Base-by-base conservation (phyloP, 2,888 invertebrate species). In the Proisotoma minuta region DNA sequence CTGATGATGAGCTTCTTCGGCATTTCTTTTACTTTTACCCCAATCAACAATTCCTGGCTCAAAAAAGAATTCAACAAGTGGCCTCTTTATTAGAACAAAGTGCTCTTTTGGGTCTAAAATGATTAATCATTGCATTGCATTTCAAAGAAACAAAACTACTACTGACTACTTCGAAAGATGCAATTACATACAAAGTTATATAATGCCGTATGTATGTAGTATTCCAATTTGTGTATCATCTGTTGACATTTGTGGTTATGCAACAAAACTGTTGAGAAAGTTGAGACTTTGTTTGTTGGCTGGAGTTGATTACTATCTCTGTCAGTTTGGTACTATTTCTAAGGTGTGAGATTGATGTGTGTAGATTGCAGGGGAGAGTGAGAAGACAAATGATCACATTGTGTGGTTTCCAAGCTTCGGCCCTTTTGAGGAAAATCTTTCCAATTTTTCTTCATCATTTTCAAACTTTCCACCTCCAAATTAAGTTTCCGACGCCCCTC, bases 321-420 rank as follows among this genome's bases (percentile, higher is more conserved):
- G 49, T 53, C 34, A 43, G 27, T 29, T 53, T 29, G 20, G n/a
- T 18, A 27, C 28, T 12, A 53, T 8, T n/a, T n/a, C n/a, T 29
- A 28, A 62, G 59, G 60, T 67, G 64, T 67, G 62, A 67, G 67
- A 67, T 67, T 67, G 62, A 67, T 67, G 67, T 62, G 59, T 59
- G 28, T 43, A 59, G 63, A 67, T 67, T 67, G 67, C 57, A 63
- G 63, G 57, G 56, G 62, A 59, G 49, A 47, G 52, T 24, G 60
- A 60, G 60, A 70, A 70, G 72, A 72, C 70, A 70, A 70, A 72
- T 72, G 72, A 69, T 68, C 69, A 62, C 68, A 63, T 72, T 72
- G 72, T 72, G 72, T 70, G 72, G 72, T 65, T 68, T 62, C 18
- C 43, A 5, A n/a, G 18, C 5, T 54, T 64, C 67, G 60, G 62